A percentile compares a stretch with the other conserved stretches of the same genome.
These are phyloP conservation scores for Alectura lathami DNA, from an alignment of 2,113 vertebrate species.

Conservation along the genomic window DNA sequence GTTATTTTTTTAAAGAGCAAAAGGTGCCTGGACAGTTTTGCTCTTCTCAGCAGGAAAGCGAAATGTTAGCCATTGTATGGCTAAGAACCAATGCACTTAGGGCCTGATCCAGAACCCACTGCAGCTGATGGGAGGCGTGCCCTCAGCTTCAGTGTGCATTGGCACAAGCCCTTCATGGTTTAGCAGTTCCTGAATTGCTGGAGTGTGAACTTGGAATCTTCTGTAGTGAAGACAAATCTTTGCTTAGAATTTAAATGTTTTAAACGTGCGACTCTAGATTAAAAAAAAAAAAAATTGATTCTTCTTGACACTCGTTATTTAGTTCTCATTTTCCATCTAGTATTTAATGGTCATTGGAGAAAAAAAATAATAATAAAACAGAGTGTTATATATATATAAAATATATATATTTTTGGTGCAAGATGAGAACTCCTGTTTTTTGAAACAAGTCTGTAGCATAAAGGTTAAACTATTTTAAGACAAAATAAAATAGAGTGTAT, in stretches of 20 bases:
- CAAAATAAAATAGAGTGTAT: slow-evolving; percentile 90
- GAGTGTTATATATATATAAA: slow-evolving; percentile 83
- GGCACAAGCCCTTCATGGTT: not conserved
- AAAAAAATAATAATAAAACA: slow-evolving; percentile 82
- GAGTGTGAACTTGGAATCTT: slow-evolving; percentile 68
- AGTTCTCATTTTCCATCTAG: slow-evolving; percentile 82
- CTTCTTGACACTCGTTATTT: slow-evolving; percentile 71
- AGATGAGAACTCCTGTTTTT: slow-evolving; percentile 88
- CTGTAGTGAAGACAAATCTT: slow-evolving; percentile 71
- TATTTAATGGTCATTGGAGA: slow-evolving; percentile 90
- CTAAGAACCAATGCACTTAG: slow-evolving; percentile 71
- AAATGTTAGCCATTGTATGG: slow-evolving; percentile 74
- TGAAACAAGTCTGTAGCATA: slow-evolving; percentile 96
- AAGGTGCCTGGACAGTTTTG: slow-evolving; percentile 58
- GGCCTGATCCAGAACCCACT: not conserved
- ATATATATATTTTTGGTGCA: slow-evolving; percentile 84
- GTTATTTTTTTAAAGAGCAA: slow-evolving; percentile 57
- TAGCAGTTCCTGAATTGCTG: slow-evolving; percentile 66
- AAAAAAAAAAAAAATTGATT: slow-evolving; percentile 38
- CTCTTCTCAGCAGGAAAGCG: slow-evolving; percentile 65
- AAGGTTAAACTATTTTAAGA: slow-evolving; percentile 97
- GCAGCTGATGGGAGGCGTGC: not conserved
- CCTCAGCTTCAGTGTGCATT: not conserved
- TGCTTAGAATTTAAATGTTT: slow-evolving; percentile 69
- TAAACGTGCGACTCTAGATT: slow-evolving; percentile 53